phyloP scores from a whole-genome alignment of 2,113 vertebrate species.

The Anarrhichthys ocellatus region DNA sequence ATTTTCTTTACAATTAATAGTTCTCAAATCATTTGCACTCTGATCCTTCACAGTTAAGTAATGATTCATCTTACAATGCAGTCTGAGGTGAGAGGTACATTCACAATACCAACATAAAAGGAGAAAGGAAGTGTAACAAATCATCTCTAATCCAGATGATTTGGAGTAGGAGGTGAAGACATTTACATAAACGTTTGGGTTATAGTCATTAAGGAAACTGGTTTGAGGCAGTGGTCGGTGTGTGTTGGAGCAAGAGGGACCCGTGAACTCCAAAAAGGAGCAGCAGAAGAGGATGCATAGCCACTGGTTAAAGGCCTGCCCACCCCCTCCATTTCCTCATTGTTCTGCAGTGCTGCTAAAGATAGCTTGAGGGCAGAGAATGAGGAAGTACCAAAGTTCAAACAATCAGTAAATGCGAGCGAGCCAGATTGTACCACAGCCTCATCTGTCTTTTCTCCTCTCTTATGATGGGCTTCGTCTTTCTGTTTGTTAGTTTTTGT shows the following conservation, averaged over 20 bases:
- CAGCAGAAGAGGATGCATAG: slow-evolving; percentile 18
- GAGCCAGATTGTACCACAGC: slow-evolving; percentile 7
- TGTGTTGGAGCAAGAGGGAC: not conserved
- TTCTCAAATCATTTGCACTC: not conserved
- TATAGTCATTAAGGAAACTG: not conserved
- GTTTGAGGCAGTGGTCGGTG: not conserved
- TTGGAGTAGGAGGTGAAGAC: not conserved
- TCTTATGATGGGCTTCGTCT: not conserved
- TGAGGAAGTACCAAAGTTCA: slow-evolving; percentile 77
- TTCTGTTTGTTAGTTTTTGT: not conserved
- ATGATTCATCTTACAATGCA: not conserved
- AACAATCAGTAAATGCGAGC: slow-evolving; percentile 51
- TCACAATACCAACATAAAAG: not conserved
- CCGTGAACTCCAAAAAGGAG: slow-evolving; percentile 23
- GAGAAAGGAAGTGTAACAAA: not conserved
- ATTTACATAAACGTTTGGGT: not conserved
- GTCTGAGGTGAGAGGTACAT: not conserved
- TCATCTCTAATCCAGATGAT: not conserved
- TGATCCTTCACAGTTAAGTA: not conserved
- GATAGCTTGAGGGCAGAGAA: slow-evolving; percentile 53
- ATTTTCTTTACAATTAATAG: not conserved
- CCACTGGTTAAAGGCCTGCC: not conserved
- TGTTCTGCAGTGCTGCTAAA: slow-evolving; percentile 51
- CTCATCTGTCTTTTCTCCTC: not conserved
- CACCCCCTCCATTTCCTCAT: slow-evolving; percentile 55